These are phyloP conservation scores for Forbesichthys agassizii DNA, from an alignment of 2,113 vertebrate species.

Conservation along the genomic window DNA sequence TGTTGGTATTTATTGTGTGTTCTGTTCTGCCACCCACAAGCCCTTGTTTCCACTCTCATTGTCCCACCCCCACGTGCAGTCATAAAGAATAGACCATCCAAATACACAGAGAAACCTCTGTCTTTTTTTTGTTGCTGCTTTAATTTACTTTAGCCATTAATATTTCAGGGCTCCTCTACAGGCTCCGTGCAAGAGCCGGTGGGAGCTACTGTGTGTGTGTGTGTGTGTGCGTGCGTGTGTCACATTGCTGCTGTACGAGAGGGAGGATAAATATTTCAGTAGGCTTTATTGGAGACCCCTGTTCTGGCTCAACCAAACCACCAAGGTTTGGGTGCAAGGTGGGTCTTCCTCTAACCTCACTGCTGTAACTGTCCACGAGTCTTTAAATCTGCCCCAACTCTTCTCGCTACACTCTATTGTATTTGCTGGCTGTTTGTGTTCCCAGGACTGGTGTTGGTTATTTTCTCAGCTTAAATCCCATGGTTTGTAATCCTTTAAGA, in stretches of 20 bases:
- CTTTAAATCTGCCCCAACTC: slow-evolving; percentile 8
- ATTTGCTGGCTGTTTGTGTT: too few relatives aligned
- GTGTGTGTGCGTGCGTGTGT: slow-evolving; percentile 25
- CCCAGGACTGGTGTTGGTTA: too few relatives aligned
- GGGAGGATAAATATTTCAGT: slow-evolving; percentile 78
- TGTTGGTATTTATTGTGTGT: slow-evolving; percentile 31
- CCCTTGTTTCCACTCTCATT: slow-evolving; percentile 19
- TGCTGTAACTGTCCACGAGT: slow-evolving; percentile 19
- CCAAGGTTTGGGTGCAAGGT: slow-evolving; percentile 35
- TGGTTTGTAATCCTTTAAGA: too few relatives aligned
- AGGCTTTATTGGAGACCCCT: slow-evolving; percentile 76
- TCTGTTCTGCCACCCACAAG: slow-evolving; percentile 42
- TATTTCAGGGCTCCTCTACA: slow-evolving; percentile 75
- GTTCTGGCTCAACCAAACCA: slow-evolving; percentile 62
- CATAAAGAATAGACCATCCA: slow-evolving; percentile 67
- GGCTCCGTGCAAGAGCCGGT: slow-evolving; percentile 62
- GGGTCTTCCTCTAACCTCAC: slow-evolving; percentile 37
- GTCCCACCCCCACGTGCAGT: slow-evolving; percentile 47
- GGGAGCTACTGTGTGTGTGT: slow-evolving; percentile 60
- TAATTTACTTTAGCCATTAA: slow-evolving; percentile 79
- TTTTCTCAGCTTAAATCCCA: too few relatives aligned
- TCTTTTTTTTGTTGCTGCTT: slow-evolving; percentile 71
- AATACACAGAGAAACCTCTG: slow-evolving; percentile 67
- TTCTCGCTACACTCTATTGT: slow-evolving; percentile 10
- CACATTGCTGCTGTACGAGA: slow-evolving; percentile 62